Conservation (phyloP, 2,888 invertebrate species). For the Nomada fucata region DNA sequence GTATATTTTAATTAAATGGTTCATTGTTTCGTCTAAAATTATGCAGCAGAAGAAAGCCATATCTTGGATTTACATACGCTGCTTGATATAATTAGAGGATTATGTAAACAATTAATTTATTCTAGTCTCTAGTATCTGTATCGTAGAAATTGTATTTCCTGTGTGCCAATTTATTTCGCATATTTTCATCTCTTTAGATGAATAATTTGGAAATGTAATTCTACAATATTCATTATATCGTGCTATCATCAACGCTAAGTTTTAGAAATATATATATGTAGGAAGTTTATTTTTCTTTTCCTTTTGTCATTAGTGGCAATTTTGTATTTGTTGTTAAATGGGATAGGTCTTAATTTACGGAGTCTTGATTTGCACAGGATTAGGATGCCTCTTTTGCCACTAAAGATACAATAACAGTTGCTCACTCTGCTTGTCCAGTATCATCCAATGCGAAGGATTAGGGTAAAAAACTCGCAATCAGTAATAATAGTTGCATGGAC, state of each 20-base stretch:
- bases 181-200: background rate
- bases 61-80: background rate
- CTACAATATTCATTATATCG: background rate
- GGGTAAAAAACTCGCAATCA: conserved; percentile 21
- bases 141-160: background rate
- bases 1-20: conserved; percentile 18
- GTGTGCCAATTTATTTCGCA: background rate
- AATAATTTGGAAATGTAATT: background rate
- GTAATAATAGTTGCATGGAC: conserved; percentile 2
- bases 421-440: background rate
- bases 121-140: background rate
- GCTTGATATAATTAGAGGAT: background rate
- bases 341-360: background rate
- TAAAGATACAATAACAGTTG: background rate
- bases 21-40: background rate
- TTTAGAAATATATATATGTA: background rate
- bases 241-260: background rate
- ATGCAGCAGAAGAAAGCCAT: background rate
- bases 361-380: background rate
- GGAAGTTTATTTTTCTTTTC: background rate
- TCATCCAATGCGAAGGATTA: background rate
- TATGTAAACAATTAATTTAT: background rate
- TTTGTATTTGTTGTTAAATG: background rate
- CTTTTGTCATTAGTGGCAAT: background rate
- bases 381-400: background rate